Base-by-base conservation (phyloP, 1,140 invertebrate genomes). In the Aradophagus sp. region DNA sequence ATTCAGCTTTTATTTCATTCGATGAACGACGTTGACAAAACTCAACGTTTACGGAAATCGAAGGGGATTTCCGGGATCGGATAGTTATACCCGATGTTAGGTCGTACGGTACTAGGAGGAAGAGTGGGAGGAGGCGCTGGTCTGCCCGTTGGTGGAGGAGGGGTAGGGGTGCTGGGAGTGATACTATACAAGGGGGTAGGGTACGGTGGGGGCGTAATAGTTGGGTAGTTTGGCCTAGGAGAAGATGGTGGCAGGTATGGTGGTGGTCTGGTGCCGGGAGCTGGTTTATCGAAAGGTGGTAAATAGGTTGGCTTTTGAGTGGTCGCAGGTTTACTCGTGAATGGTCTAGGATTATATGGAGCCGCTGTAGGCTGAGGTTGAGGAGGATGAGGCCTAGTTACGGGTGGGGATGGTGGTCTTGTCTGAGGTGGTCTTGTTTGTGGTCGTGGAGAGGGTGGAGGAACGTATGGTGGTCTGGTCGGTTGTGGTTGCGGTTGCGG, bases 61-160 rank as follows among this genome's bases (percentile, higher is more conserved):
- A 86, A 80, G 4, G 80, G 73, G 12, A 82, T 80, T 2, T 86
- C 81, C 0, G 84, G 84, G 13, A 84, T 80, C 0, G 73, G 72
- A 31, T 86, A 86, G 38, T 77, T 76, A 31, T 86, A 86, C 31
- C 84, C 84, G 20, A 67, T 5, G 1, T 29, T 50, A 2, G 81
- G 76, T 48, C 45, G 78, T 4, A 44, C 29, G 1, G 83, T 83
- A 8, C 70, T 76, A 0, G 83, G 82, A 1, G 84, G 84, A 15
- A 80, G 50, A 10, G 84, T 82, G 10, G 81, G 81, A 1, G 59
- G 27, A 35, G 79, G 67, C 0, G 65, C 73, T 38, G 77, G 76
- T 47, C 31, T 70, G 15, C 80, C 74, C 13, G 80, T 82, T 16
- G 58, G 66, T 10, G 79, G 73, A 12, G 44, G 50, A 1, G 20